A percentile compares a stretch with the other conserved stretches of the same genome.
Evolutionary conservation across 2,888 invertebrate genomes (phyloP).

Genomic region (Subacronicta megacephala): DNA sequence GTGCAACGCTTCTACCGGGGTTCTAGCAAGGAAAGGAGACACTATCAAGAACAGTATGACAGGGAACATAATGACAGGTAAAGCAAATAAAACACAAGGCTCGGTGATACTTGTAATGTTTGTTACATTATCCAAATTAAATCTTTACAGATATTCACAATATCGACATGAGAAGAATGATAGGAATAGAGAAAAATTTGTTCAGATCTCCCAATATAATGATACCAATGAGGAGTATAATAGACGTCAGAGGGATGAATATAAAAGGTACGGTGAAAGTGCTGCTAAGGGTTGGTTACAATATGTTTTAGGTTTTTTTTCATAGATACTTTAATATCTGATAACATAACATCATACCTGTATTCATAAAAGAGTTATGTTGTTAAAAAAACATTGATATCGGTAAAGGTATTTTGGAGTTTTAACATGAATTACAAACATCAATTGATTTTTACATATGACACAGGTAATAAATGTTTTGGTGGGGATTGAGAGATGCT

Average conservation of each 20-base stretch:
- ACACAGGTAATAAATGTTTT: no score
- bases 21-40: conserved; percentile 79
- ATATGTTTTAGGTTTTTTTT: no score
- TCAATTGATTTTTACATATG: no score
- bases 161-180: conserved; percentile 73
- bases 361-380: no score
- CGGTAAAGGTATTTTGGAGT: no score
- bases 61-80: conserved; percentile 77
- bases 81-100: background rate
- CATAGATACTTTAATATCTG: no score
- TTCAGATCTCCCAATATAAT: conserved; percentile 66
- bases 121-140: conserved; percentile 42
- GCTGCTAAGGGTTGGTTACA: no score
- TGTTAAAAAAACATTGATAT: no score
- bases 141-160: conserved; percentile 73
- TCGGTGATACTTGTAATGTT: conserved; percentile 36
- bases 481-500: no score
- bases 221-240: conserved; percentile 67
- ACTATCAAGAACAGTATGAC: conserved; percentile 74
- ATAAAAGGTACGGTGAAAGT: conserved; percentile 73
- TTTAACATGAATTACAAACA: no score
- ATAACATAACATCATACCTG: no score
- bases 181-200: conserved; percentile 72
- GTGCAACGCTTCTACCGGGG: conserved; percentile 83
- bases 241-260: conserved; percentile 73